Percentiles rank a stretch among this genome's conserved stretches.
These are phyloP conservation scores for Microctonus hyperodae DNA, from an alignment of 2,888 invertebrate species.

Conservation along the genomic window DNA sequence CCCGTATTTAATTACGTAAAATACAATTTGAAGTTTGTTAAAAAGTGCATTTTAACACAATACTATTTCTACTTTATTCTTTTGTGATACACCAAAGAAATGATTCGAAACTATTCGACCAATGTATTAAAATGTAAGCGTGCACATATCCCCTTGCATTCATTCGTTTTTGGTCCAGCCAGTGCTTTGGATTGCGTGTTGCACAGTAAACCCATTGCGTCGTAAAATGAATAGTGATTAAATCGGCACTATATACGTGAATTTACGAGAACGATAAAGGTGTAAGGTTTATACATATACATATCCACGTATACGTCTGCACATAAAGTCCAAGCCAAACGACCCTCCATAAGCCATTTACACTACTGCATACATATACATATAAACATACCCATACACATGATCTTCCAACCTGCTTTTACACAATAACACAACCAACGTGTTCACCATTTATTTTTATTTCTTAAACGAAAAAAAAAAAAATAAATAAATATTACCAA, in stretches of 20 bases:
- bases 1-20: too few species aligned
- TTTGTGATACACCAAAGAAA: too few species aligned
- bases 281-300: constrained; percentile 55
- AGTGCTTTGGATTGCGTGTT: constrained; percentile 33
- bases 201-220: constrained; percentile 53
- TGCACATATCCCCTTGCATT: constrained; percentile 27
- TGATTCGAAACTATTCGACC: too few species aligned
- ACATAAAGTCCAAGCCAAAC: not conserved
- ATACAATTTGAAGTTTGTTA: too few species aligned
- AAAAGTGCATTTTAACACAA: too few species aligned
- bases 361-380: constrained; percentile 10
- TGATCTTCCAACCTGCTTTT: not conserved
- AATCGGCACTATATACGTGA: constrained; percentile 47
- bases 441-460: not conserved
- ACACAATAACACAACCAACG: not conserved
- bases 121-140: too few species aligned
- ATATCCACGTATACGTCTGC: constrained; percentile 37
- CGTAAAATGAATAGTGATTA: constrained; percentile 60
- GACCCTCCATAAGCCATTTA: constrained; percentile 2
- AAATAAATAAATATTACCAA: too few species aligned
- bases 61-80: too few species aligned
- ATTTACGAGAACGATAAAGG: constrained; percentile 62
- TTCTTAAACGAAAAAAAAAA: too few species aligned
- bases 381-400: not conserved
- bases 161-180: constrained; percentile 23